Conservation (phyloP, 2,888 invertebrate species). For the Tipula vernalis region DNA sequence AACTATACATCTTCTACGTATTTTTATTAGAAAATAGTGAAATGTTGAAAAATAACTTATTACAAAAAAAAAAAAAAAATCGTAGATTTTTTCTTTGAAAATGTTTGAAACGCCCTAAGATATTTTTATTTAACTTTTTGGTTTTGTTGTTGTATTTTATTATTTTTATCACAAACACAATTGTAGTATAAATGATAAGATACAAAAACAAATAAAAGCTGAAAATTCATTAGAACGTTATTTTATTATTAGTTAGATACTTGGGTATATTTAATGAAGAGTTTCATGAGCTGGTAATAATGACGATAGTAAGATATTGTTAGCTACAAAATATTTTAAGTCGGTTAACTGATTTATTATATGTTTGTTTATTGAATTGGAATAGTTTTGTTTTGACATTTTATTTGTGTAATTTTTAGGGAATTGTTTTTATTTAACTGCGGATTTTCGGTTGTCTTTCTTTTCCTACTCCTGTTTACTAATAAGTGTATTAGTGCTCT, state of each 20-base stretch:
- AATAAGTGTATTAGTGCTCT: too few species aligned
- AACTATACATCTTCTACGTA: background rate
- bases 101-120: background rate
- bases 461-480: too few species aligned
- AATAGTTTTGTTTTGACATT: background rate
- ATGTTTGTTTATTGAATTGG: background rate
- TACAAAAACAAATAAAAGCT: background rate
- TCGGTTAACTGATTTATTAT: background rate
- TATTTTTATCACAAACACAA: background rate
- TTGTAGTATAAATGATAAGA: background rate
- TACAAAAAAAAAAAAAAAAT: background rate
- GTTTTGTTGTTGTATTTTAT: background rate
- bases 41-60: background rate
- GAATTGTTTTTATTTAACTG: background rate
- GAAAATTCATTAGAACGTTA: background rate
- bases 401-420: background rate
- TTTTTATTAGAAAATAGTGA: background rate
- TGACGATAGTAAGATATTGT: background rate
- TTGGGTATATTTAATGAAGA: background rate
- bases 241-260: background rate
- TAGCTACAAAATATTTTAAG: background rate
- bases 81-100: background rate
- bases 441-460: background rate
- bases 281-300: background rate
- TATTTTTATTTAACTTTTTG: background rate